These are phyloP conservation scores for Pristiophorus japonicus DNA, from an alignment of 2,113 vertebrate species.

Conservation along the genomic window DNA sequence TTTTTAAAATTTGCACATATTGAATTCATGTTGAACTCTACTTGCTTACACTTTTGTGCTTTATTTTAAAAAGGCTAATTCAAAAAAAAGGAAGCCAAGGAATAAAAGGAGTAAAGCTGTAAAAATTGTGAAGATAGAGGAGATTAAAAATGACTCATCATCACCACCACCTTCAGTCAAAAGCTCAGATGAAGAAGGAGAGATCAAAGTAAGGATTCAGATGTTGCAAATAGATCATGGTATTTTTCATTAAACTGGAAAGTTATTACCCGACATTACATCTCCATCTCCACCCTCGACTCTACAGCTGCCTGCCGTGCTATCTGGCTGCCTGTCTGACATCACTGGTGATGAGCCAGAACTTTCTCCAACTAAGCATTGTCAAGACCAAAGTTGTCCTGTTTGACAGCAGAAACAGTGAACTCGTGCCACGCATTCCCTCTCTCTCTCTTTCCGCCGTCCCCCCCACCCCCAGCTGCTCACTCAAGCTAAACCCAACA, in stretches of 20 bases:
- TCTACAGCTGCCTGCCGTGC: neutral
- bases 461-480: neutral
- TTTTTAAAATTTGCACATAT: neutral
- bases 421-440: neutral
- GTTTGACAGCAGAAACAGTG: neutral
- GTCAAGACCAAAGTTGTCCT: neutral
- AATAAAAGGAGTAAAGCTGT: slow-evolving; percentile 78
- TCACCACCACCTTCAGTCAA: slow-evolving; percentile 73
- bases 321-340: neutral
- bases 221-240: neutral
- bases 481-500: neutral
- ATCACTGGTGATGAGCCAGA: neutral
- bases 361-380: neutral
- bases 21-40: neutral
- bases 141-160: slow-evolving; percentile 84
- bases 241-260: neutral
- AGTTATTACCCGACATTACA: neutral
- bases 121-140: slow-evolving; percentile 75
- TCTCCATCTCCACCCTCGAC: neutral
- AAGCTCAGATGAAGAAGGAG: slow-evolving; percentile 78
- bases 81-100: slow-evolving; percentile 79
- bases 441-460: neutral
- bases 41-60: neutral
- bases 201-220: slow-evolving; percentile 46
- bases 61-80: slow-evolving; percentile 65